Evolutionary conservation across 1,140 invertebrate species (phyloP).

Genomic region (Plutomurus gul): DNA sequence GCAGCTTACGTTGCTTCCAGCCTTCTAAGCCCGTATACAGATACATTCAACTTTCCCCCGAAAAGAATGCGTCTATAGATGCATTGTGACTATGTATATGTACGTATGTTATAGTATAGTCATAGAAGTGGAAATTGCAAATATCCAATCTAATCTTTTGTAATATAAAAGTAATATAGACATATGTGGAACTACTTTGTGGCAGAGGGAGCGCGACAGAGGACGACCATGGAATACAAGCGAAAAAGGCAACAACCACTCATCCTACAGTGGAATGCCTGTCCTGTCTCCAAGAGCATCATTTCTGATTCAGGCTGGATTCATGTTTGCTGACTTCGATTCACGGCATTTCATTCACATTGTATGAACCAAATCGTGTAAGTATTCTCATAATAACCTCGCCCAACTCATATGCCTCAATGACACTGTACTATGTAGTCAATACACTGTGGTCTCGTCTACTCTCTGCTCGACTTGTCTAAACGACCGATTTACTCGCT

Average conservation of each 20-base stretch:
- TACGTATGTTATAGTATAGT: too few relatives aligned
- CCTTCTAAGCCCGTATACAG: too few relatives aligned
- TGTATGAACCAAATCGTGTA: not conserved
- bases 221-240: not conserved
- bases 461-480: not conserved
- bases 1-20: too few relatives aligned
- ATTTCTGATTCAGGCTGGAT: not conserved
- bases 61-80: not conserved
- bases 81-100: too few relatives aligned
- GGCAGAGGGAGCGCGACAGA: not conserved
- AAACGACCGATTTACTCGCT: not conserved
- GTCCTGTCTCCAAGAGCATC: not conserved
- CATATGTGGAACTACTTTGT: too few relatives aligned
- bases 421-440: not conserved
- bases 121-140: not conserved
- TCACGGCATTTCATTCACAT: not conserved
- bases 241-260: not conserved
- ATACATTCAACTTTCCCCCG: too few relatives aligned
- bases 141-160: not conserved
- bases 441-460: not conserved
- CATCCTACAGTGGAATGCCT: not conserved
- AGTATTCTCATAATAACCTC: not conserved
- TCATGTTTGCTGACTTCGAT: not conserved
- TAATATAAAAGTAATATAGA: slow-evolving; percentile 1
- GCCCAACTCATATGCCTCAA: slow-evolving; percentile 1